Percentiles rank a stretch among this genome's conserved stretches.
Conservation (phyloP, 2,797 vertebrate species). For the Macropus fuliginosus region DNA sequence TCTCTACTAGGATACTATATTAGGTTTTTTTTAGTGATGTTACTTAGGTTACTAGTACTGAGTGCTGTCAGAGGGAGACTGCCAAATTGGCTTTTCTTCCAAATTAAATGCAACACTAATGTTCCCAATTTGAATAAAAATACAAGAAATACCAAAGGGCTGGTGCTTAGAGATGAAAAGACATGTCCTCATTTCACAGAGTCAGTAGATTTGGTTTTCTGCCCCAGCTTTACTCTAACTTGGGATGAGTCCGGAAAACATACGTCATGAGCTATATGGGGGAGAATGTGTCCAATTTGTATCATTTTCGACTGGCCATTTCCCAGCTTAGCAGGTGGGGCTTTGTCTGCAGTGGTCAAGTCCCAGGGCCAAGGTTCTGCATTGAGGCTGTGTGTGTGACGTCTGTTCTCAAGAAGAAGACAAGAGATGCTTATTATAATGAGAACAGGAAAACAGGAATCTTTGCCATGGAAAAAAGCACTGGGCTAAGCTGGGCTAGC, state of each 20-base stretch:
- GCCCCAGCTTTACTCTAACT: neutral
- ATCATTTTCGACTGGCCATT: neutral
- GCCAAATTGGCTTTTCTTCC: constrained; percentile 6
- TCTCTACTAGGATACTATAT: neutral
- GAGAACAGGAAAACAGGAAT: neutral
- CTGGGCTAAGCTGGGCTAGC: neutral
- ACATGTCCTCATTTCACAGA: neutral
- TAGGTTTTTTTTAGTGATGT: constrained; percentile 12
- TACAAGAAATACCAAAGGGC: neutral
- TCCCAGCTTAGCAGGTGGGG: neutral
- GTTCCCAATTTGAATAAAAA: neutral
- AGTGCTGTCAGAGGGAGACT: constrained; percentile 6
- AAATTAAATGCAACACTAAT: too few species aligned
- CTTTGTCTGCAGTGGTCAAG: neutral
- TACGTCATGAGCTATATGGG: neutral
- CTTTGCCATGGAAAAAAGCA: neutral
- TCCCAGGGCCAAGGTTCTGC: neutral
- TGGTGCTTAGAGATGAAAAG: neutral
- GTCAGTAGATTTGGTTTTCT: neutral
- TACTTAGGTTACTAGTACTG: constrained; percentile 42
- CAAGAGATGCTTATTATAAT: neutral
- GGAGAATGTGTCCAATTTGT: neutral
- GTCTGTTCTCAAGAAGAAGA: neutral
- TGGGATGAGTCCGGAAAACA: neutral
- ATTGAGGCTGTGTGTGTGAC: neutral